Evolutionary conservation across 2,888 invertebrate genomes (phyloP), one percentile per base, ranked within the genome.

Genomic region (Cerastoderma edule): DNA sequence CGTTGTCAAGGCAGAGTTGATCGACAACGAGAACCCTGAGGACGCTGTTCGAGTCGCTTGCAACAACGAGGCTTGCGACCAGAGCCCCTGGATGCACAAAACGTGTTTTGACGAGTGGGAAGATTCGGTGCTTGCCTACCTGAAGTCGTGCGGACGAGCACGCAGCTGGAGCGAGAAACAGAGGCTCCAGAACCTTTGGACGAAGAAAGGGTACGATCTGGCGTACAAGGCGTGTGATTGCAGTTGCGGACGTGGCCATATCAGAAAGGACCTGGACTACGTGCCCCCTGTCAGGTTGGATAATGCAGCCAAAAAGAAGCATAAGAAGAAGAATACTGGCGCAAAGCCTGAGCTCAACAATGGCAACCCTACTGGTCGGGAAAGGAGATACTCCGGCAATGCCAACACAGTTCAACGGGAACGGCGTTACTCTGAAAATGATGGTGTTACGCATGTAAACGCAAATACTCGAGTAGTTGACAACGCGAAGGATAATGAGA

Each of bases 101-200:
- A 97, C 96, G 93, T 99, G 98, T 93, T 98, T 98, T 94, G 97
- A 97, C 86, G 95, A 96, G 87, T 99, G 98, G 97, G 98, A 99
- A 93, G 96, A 96, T 92, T 95, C 96, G 46, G 96, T 98, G 73
- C 94, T 98, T 85, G 96, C 96, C 67, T 97, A 97, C 91, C 94
- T 99, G 78, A 97, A 97, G 93, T 96, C 96, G 44, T 97, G 97
- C 93, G 97, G 98, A 65, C 94, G 98, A 44, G 98, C 98, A 3
- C 94, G 98, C 28, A 97, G 96, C 84, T 98, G 98, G 98, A 97
- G 97, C 46, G 98, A 98, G 92, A 95, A 97, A 74, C 98, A 98
- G 93, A 95, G 98, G 33, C 95, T 96, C 88, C 98, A 98, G 94
- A 98, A 98, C 93, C 94, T 99, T 75, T 99, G 99, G 99, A 98